Percentiles rank a stretch among this genome's conserved stretches.
phyloP scores from a whole-genome alignment of 2,888 invertebrate species.

The Belgica antarctica region DNA sequence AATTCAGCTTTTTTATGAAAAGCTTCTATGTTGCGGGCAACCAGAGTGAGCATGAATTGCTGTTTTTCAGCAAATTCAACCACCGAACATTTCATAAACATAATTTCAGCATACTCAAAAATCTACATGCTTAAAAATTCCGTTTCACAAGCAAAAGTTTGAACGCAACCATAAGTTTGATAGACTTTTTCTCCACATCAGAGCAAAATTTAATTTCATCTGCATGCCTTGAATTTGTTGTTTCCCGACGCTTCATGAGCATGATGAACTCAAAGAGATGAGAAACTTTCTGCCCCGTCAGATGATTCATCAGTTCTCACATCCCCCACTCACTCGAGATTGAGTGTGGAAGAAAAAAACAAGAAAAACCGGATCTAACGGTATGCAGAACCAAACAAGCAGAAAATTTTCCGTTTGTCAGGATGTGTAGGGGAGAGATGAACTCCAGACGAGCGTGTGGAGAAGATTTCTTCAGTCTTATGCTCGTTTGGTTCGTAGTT shows the following conservation, averaged over 20 bases:
- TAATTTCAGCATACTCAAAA: too few relatives aligned
- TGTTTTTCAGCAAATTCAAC: not conserved
- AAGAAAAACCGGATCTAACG: constrained; percentile 21
- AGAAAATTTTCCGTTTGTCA: constrained; percentile 19
- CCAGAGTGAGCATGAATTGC: not conserved
- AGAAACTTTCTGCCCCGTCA: not conserved
- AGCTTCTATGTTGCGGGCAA: too few relatives aligned
- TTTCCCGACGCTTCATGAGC: not conserved
- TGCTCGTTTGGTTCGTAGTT: too few relatives aligned
- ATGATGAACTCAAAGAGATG: not conserved
- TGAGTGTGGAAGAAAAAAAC: too few relatives aligned
- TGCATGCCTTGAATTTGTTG: constrained; percentile 12
- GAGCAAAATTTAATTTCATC: not conserved
- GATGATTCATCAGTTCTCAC: constrained; percentile 22
- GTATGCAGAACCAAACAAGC: constrained; percentile 19
- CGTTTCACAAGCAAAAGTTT: not conserved
- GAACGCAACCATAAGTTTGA: constrained; percentile 8
- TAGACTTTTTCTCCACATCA: not conserved
- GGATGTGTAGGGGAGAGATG: constrained; percentile 10
- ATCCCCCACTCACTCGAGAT: not conserved
- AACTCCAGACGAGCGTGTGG: not conserved
- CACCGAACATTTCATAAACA: not conserved
- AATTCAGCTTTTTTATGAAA: too few relatives aligned
- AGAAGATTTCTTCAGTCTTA: not conserved
- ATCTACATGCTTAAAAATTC: too few relatives aligned